Evolutionary conservation across 2,888 invertebrate genomes (phyloP), one percentile per base, ranked within the genome.

Genomic region (Phengaris arion): DNA sequence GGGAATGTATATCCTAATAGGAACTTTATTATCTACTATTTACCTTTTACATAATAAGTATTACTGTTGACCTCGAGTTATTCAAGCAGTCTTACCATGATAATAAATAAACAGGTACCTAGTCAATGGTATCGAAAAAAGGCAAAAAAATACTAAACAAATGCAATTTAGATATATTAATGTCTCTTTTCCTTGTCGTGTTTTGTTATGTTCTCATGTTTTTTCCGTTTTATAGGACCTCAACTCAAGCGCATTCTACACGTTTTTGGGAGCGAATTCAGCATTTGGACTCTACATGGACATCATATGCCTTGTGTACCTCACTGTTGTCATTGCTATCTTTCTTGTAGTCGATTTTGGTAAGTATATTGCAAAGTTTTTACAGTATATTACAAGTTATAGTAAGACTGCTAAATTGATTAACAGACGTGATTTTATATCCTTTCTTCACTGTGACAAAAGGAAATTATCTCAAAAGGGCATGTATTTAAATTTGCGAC

Each of bases 211-310:
- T 15, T 35, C 4, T 59, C 4, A n/a, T n/a, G 6, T 48, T 48
- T 74, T 10, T 76, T 59, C 57, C 55, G 46, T 75, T 73, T 87
- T 86, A 78, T 88, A 96, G 94, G 95, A 97, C 84, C 86, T 94
- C 2, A 96, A 97, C 84, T 94, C 96, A 0, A 95, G 96, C 70
- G 94, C 96, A 0, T 96, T 96, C 93, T 96, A 94, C 83, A 94
- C 96, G 22, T 95, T 95, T 79, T 82, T 96, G 55, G 93, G 95
- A 0, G 94, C 95, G 0, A 94, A 95, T 6, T 89, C 95, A 0
- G 96, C 96, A 80, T 95, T 98, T 78, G 97, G 97, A 2, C 88
- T 97, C 48, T 95, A 96, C 85, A 89, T 98, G 78, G 98, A 98
- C 83, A 91, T 95, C 77, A 86, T 97, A 10, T 96, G 96, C 80